Evolutionary conservation across 2,113 vertebrate genomes (phyloP).

Genomic region (Oenanthe melanoleuca): DNA sequence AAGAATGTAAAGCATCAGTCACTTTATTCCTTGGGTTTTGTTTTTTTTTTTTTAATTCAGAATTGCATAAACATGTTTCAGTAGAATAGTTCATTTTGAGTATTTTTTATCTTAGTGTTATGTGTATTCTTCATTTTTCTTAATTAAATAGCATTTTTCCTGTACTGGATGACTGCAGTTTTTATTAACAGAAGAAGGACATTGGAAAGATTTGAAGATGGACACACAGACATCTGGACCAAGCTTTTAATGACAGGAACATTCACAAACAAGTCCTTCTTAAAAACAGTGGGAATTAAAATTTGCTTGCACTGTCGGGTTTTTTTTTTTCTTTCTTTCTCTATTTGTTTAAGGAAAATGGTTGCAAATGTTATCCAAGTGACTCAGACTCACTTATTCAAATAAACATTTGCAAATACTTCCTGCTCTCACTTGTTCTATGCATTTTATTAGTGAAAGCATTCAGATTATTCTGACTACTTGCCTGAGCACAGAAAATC

Average conservation of each 20-base stretch:
- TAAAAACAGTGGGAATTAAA: background rate
- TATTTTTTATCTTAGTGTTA: background rate
- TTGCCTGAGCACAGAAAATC: background rate
- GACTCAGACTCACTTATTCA: slow-evolving; percentile 7
- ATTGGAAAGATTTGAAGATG: background rate
- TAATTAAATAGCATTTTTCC: background rate
- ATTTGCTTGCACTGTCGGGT: background rate
- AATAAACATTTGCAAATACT: slow-evolving; percentile 5
- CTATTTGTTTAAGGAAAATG: background rate
- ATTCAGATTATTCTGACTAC: background rate
- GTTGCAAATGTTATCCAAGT: background rate
- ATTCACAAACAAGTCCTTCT: background rate
- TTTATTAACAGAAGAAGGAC: background rate
- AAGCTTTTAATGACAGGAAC: background rate
- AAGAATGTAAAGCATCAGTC: background rate
- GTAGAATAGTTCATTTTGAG: background rate
- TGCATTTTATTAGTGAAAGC: background rate
- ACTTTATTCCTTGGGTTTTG: background rate
- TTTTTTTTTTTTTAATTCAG: background rate
- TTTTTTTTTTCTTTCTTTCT: background rate
- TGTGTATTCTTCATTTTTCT: background rate
- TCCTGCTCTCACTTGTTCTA: background rate
- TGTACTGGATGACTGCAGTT: background rate
- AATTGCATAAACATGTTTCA: background rate
- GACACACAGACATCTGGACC: background rate